Conservation (phyloP, 1,140 invertebrate genomes). For the Notospermus geniculatus region DNA sequence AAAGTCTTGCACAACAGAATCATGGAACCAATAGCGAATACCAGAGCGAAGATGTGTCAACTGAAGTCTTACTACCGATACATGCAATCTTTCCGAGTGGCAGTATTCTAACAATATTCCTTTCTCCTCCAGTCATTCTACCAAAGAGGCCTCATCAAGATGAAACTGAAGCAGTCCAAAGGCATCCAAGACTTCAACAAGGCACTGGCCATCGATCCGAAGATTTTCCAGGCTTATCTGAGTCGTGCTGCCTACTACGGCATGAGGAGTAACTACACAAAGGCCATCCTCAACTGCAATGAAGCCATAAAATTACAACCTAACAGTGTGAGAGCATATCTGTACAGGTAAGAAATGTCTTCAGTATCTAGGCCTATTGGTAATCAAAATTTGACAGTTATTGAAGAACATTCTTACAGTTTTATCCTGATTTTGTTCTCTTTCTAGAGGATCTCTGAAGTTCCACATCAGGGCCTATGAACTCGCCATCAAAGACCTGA, state of each 20-base stretch:
- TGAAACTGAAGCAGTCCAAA: constrained; percentile 42
- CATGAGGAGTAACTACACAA: constrained; percentile 44
- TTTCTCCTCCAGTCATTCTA: constrained; percentile 44
- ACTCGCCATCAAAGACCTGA: constrained; percentile 53
- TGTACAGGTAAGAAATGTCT: constrained; percentile 50
- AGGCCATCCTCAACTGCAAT: constrained; percentile 57
- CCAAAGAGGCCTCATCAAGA: constrained; percentile 44
- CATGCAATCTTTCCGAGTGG: background rate
- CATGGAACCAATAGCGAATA: too few relatives aligned
- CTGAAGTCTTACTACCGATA: background rate
- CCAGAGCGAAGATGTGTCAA: too few relatives aligned
- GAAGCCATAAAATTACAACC: constrained; percentile 54
- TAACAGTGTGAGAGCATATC: constrained; percentile 50
- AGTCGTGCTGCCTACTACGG: constrained; percentile 53
- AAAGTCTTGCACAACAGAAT: too few relatives aligned
- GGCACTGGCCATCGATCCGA: constrained; percentile 52
- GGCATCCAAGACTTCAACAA: constrained; percentile 54
- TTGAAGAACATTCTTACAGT: background rate
- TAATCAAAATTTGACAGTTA: constrained; percentile 5
- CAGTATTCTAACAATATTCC: background rate
- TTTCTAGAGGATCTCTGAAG: constrained; percentile 52
- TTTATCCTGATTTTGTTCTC: constrained; percentile 5
- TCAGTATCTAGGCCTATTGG: too few relatives aligned
- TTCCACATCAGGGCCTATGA: constrained; percentile 52
- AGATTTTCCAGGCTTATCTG: constrained; percentile 53